Base-by-base conservation (phyloP, 2,113 vertebrate genomes). In the Amphilophus citrinellus region DNA sequence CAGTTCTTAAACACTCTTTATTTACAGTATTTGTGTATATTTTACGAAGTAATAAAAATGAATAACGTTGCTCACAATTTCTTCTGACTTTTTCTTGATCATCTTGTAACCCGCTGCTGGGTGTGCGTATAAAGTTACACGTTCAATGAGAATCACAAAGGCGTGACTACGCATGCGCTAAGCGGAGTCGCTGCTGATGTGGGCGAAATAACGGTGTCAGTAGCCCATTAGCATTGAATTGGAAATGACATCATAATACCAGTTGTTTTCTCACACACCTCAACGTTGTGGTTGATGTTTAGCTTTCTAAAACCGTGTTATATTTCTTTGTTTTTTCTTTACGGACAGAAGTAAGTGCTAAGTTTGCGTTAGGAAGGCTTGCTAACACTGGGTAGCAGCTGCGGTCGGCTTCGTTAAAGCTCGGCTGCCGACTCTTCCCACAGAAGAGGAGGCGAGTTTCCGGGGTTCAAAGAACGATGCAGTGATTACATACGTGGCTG, bases 21-120 rank as follows among this genome's bases (percentile, higher is more conserved):
- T 96, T 96, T 96, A 96, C 96, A 96, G 95, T 95, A 96, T 96
- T 96, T 96, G 96, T 96, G 95, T 96, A 96, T 96, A 96, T 96
- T 96, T 96, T 96, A 96, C 95, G 94, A 96, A 91, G 93, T 96
- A 96, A 95, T 96, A 96, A 96, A 95, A 96, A 91, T 88, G 39
- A 94, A 93, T 89, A 91, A 91, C 63, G 63, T 91, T 92, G 90
- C 86, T 84, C 83, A 88, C 89, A 87, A 53, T 8, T 61, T 65
- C 82, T 27, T 18, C 20, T 59, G 82, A 24, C 4, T 13, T 30
- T 42, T 77, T 79, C 10, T 61, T 68, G 57, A 17, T 24, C 3
- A 17, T 8, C 15, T 24, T 15, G 10, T 53, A 50, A 32, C 24
- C 9, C 24, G 15, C 15, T 53, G 66, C 17, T 71, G 44, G 44